These are phyloP conservation scores for Epinotia demarniana DNA, from an alignment of 2,888 invertebrate species.

Conservation along the genomic window DNA sequence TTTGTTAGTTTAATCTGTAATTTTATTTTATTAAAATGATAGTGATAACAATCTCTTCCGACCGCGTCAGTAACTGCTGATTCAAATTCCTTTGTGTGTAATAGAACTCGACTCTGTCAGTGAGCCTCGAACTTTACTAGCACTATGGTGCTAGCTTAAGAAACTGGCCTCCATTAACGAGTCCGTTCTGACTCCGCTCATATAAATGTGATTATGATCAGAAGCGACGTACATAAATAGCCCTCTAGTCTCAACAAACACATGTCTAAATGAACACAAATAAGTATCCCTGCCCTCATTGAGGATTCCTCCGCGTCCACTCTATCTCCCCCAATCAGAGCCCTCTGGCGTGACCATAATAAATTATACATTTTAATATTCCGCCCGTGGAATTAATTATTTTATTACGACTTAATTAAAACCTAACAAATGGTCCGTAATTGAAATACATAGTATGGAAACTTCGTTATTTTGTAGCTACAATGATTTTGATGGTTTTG, in stretches of 20 bases:
- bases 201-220: too few species aligned
- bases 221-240: neutral
- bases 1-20: too few species aligned
- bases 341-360: slow-evolving; percentile 48
- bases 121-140: too few species aligned
- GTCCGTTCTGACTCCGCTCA: too few species aligned
- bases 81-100: too few species aligned
- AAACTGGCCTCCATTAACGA: too few species aligned
- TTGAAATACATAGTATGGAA: slow-evolving; percentile 34
- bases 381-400: slow-evolving; percentile 54
- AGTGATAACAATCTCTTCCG: too few species aligned
- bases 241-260: slow-evolving; percentile 9
- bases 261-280: slow-evolving; percentile 7
- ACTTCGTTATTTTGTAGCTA: slow-evolving; percentile 2
- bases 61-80: too few species aligned
- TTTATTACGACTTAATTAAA: slow-evolving; percentile 59
- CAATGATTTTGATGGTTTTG: slow-evolving; percentile 6
- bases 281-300: slow-evolving; percentile 49
- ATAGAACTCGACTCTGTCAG: too few species aligned
- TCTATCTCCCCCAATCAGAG: slow-evolving; percentile 49
- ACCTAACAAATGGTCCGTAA: slow-evolving; percentile 56
- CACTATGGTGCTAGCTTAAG: too few species aligned
- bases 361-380: slow-evolving; percentile 53
- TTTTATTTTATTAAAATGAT: too few species aligned
- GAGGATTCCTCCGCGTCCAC: slow-evolving; percentile 27